phyloP scores from a whole-genome alignment of 2,113 vertebrate species.

The Stegostoma tigrinum region DNA sequence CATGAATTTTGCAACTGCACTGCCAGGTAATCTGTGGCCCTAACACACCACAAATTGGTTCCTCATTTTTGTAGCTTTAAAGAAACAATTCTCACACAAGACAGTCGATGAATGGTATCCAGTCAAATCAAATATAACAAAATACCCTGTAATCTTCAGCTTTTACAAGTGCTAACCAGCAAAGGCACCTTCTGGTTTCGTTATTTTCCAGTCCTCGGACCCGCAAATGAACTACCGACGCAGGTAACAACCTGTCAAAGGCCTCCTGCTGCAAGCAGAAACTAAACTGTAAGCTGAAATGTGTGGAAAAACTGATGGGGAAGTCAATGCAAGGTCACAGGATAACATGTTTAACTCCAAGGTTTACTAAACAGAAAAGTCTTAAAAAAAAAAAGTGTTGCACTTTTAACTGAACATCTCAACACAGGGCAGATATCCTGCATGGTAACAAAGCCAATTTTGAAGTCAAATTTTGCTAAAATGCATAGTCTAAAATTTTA shows the following conservation, averaged over 20 bases:
- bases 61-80: neutral
- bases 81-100: neutral
- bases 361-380: neutral
- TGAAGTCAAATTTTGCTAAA: neutral
- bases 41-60: neutral
- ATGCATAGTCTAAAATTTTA: neutral
- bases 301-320: neutral
- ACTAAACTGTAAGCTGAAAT: neutral
- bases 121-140: no score
- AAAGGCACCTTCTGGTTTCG: slow-evolving; percentile 15
- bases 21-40: neutral
- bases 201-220: neutral
- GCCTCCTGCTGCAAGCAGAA: neutral
- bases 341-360: neutral
- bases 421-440: neutral
- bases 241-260: neutral
- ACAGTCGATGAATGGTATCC: neutral
- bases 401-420: neutral
- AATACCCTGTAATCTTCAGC: neutral
- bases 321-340: neutral
- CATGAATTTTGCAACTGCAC: neutral
- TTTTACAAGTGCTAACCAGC: neutral
- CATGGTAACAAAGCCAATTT: neutral
- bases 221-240: neutral
- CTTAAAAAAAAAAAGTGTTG: neutral